A percentile compares a stretch with the other conserved stretches of the same genome.
Evolutionary conservation across 2,113 vertebrate genomes (phyloP).

Genomic region (Amblyopsis rosae): DNA sequence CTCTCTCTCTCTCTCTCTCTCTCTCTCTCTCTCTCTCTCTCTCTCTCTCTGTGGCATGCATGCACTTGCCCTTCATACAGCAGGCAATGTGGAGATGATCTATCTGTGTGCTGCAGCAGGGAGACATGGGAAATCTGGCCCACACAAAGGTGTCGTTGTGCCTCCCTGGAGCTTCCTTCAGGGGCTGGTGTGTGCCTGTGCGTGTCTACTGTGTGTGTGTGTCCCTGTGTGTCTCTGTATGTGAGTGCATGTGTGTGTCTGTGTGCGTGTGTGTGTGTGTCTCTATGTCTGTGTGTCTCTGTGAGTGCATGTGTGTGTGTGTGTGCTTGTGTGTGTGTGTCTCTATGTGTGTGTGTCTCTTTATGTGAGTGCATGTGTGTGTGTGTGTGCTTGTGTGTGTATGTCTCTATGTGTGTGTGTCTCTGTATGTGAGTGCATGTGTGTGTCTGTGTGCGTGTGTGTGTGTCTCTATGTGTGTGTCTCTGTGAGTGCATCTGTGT

Average conservation of each 20-base stretch:
- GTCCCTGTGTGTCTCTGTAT: conserved; percentile 6
- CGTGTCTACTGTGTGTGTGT: conserved; percentile 26
- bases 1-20: not conserved
- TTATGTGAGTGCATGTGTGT: too few species aligned
- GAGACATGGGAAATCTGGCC: conserved; percentile 70
- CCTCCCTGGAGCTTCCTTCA: conserved; percentile 69
- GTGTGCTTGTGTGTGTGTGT: too few species aligned
- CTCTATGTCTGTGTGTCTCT: too few species aligned
- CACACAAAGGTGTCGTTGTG: conserved; percentile 71
- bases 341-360: too few species aligned
- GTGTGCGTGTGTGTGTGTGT: not conserved
- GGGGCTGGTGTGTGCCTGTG: conserved; percentile 38
- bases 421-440: too few species aligned
- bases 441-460: conserved; percentile 31
- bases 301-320: too few species aligned
- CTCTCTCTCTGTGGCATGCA: conserved; percentile 54
- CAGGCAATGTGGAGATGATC: conserved; percentile 62
- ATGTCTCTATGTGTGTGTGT: too few species aligned
- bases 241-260: conserved; percentile 32
- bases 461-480: conserved; percentile 11
- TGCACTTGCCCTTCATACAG: conserved; percentile 76
- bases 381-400: too few species aligned
- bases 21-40: conserved; percentile 29
- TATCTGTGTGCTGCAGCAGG: conserved; percentile 65
- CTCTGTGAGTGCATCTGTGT: not conserved